A percentile compares a stretch with the other conserved stretches of the same genome.
Conservation (phyloP, 2,797 vertebrate genomes). For the Acrocephalus scirpaceus region DNA sequence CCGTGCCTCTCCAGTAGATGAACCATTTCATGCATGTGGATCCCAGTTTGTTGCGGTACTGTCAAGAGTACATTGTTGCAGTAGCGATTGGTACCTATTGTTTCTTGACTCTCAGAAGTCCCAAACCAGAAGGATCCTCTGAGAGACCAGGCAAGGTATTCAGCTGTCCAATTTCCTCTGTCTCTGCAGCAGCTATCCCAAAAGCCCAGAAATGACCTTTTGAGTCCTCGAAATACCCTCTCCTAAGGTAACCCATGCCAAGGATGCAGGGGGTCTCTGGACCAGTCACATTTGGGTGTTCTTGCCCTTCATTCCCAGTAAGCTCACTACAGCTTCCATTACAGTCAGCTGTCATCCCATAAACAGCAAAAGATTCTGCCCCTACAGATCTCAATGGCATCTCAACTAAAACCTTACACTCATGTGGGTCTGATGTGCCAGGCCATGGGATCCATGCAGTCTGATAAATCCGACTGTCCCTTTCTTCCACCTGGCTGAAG, state of each 20-base stretch:
- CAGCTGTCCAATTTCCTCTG: not conserved
- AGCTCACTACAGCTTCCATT: not conserved
- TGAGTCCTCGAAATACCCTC: not conserved
- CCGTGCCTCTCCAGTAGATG: not conserved
- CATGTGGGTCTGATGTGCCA: not conserved
- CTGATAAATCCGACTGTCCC: not conserved
- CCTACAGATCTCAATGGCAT: not conserved
- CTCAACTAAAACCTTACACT: not conserved
- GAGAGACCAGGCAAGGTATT: not conserved
- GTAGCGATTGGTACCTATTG: rapidly evolving
- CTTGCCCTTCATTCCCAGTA: not conserved
- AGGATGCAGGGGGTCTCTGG: not conserved
- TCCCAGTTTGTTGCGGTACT: rapidly evolving
- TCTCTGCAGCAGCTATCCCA: not conserved
- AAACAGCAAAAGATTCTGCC: not conserved
- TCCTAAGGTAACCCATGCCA: not conserved
- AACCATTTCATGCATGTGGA: not conserved
- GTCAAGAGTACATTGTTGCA: not conserved
- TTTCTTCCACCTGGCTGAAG: not conserved
- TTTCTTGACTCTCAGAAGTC: not conserved
- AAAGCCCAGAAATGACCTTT: not conserved
- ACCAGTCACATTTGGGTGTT: not conserved
- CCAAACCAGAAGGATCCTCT: not conserved
- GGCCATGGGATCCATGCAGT: not conserved
- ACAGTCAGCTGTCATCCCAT: not conserved